Evolutionary conservation across 2,888 invertebrate species (phyloP).

Genomic region (Embidobia sp.): DNA sequence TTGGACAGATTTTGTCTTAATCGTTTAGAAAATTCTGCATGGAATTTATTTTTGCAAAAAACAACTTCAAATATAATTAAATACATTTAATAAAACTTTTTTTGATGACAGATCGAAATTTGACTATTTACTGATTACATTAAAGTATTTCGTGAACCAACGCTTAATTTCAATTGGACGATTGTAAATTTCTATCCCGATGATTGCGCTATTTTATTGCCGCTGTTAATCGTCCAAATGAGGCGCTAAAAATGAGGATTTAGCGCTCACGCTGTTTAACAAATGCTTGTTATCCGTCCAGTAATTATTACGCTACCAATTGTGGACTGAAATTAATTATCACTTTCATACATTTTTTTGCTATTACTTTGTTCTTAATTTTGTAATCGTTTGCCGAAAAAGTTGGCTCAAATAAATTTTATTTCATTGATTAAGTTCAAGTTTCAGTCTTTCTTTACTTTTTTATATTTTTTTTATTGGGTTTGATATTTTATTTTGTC

Average conservation of each 20-base stretch:
- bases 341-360: no score
- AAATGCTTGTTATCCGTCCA: no score
- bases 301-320: no score
- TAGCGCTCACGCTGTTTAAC: no score
- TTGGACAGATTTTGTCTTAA: slow-evolving; percentile 6
- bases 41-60: slow-evolving; percentile 11
- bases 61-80: slow-evolving; percentile 19
- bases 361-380: no score
- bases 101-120: slow-evolving; percentile 20
- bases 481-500: no score
- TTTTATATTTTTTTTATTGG: no score
- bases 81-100: slow-evolving; percentile 18
- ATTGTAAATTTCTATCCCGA: slow-evolving; percentile 7
- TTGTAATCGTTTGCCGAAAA: no score
- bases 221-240: background rate
- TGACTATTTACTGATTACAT: background rate
- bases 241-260: background rate
- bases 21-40: background rate
- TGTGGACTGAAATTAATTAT: no score
- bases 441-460: no score
- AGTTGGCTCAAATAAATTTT: no score
- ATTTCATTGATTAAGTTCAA: no score
- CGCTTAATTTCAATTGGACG: slow-evolving; percentile 2
- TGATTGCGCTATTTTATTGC: slow-evolving; percentile 1
- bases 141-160: background rate